Evolutionary conservation across 2,888 invertebrate species (phyloP), one percentile per base, ranked within the genome.

Genomic region (Celastrina argiolus): DNA sequence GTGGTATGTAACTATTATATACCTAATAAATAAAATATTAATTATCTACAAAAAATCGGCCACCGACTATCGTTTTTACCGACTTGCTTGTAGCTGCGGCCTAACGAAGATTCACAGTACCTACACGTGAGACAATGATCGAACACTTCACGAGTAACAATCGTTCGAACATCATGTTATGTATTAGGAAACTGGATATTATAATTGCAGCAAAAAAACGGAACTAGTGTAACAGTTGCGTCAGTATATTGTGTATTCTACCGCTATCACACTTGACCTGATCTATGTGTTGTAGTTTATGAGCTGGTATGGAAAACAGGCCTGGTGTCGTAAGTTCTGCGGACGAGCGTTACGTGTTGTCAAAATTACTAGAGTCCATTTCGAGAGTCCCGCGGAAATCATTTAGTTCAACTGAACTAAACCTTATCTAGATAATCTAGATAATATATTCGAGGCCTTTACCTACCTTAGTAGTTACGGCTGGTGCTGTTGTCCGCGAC

Each of bases 151-250:
- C 28, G 28, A 28, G 28, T 10, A 7, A 36, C 36, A 36, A 12
- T 51, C 51, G 51, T 22, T 45, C 45, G 3, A 51, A 22, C 51
- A 51, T 51, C 14, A 0, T 28, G 64, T 59, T 61, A 56, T 34
- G 67, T 18, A 59, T 45, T 58, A 67, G 39, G 34, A 67, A 64
- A 67, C 42, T 63, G 31, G 8, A 56, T 56, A 39, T 26, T 63
- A 41, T 41, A 63, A 65, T 51, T 31, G 56, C 26, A 22, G 61
- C 26, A 61, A 61, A 61, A 61, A 61, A 61, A 36, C 61, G 61
- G 61, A 61, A 61, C 28, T 26, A 12, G 14, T 16, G 31, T 31
- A 28, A 45, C 18, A 16, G 61, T 34, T 36, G 22, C 61, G 22
- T 36, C 18, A 36, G 18, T 61, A 26, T 28, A 14, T 26, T 26